These are phyloP conservation scores for Mactra quadrangularis DNA, from an alignment of 1,140 invertebrate species.

Conservation along the genomic window DNA sequence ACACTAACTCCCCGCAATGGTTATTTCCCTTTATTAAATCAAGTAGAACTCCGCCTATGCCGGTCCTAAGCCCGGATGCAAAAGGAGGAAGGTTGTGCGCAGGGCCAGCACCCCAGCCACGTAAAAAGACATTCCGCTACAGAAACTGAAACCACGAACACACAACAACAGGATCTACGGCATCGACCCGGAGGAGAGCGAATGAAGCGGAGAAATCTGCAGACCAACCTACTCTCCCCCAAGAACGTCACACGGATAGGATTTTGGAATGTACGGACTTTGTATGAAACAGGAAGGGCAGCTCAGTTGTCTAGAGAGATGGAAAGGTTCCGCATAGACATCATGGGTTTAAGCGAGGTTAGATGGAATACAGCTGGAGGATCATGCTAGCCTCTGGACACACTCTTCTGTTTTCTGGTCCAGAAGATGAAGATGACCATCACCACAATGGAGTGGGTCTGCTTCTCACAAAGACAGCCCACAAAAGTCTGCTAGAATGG, in stretches of 20 bases:
- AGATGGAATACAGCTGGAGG: slow-evolving; percentile 42
- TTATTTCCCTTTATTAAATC: too few species aligned
- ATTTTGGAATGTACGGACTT: slow-evolving; percentile 52
- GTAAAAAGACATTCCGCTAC: neutral
- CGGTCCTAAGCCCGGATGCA: slow-evolving; percentile 45
- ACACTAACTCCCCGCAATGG: too few species aligned
- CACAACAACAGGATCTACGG: neutral
- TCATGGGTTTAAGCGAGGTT: slow-evolving; percentile 49
- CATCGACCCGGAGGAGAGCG: neutral
- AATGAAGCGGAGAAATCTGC: neutral
- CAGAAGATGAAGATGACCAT: slow-evolving; percentile 45
- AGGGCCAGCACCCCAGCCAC: slow-evolving; percentile 40
- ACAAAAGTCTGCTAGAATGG: slow-evolving; percentile 19
- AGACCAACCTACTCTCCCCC: slow-evolving; percentile 10
- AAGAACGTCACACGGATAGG: slow-evolving; percentile 15
- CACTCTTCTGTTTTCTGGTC: slow-evolving; percentile 53
- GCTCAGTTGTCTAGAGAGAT: slow-evolving; percentile 30
- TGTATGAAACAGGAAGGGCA: slow-evolving; percentile 39
- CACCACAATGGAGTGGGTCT: slow-evolving; percentile 54
- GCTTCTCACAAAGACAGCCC: slow-evolving; percentile 28
- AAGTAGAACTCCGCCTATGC: slow-evolving; percentile 28
- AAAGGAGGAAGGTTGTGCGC: slow-evolving; percentile 54
- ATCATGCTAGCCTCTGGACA: slow-evolving; percentile 31
- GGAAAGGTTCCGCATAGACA: neutral
- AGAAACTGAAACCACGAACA: neutral